Conservation (phyloP, 2,888 invertebrate genomes). For the Xylota segnis region DNA sequence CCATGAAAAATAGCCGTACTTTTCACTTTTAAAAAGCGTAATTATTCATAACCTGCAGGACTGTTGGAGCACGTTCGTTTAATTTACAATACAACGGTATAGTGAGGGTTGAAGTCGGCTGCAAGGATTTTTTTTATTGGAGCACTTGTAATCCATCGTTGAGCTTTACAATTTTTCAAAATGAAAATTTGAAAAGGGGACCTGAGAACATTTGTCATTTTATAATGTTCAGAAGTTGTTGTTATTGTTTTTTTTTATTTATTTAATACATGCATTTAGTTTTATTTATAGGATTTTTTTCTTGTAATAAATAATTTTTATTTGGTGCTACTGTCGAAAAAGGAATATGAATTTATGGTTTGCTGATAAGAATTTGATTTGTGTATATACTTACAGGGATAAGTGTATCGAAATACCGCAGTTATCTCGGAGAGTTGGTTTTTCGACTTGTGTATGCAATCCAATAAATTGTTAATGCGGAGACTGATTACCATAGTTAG, state of each 20-base stretch:
- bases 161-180: conserved; percentile 63
- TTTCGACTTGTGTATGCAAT: no score
- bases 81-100: conserved; percentile 41
- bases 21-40: conserved; percentile 72
- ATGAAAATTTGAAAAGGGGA: neutral
- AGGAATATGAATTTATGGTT: neutral
- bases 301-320: neutral
- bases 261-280: neutral
- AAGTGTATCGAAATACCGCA: no score
- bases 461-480: no score
- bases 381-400: neutral
- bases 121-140: conserved; percentile 33
- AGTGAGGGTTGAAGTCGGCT: conserved; percentile 8
- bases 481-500: no score
- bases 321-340: neutral
- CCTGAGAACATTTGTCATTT: conserved; percentile 10
- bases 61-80: conserved; percentile 57
- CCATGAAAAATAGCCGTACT: conserved; percentile 75
- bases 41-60: conserved; percentile 68
- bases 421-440: no score
- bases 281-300: conserved; percentile 3
- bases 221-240: neutral
- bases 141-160: conserved; percentile 57
- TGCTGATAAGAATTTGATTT: conserved; percentile 11
- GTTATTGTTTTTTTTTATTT: neutral